A percentile compares a stretch with the other conserved stretches of the same genome.
phyloP scores from a whole-genome alignment of 2,797 vertebrate species.

The Morus bassanus region DNA sequence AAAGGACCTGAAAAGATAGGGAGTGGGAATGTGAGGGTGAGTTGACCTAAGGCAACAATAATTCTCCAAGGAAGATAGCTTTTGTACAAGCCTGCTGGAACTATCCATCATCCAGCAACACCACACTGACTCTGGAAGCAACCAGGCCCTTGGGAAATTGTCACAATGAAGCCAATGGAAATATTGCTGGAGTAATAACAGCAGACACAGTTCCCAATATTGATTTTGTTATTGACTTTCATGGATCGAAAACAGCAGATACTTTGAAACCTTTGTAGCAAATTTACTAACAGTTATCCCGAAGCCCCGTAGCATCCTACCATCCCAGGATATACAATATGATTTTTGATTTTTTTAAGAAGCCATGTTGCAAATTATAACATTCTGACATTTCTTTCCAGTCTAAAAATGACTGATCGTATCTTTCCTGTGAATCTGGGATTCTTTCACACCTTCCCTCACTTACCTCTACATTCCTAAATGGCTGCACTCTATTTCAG shows the following conservation, averaged over 20 bases:
- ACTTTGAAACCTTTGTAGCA: background rate
- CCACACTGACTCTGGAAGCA: background rate
- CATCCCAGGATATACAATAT: background rate
- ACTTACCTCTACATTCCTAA: background rate
- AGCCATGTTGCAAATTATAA: background rate
- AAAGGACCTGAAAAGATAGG: background rate
- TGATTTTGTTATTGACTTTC: background rate
- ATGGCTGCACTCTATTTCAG: background rate
- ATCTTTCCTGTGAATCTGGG: background rate
- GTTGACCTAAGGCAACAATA: background rate
- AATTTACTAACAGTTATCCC: background rate
- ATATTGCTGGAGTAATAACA: background rate
- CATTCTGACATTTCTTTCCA: background rate
- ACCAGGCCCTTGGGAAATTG: background rate
- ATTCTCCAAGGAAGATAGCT: background rate
- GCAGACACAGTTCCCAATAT: background rate
- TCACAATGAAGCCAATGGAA: background rate
- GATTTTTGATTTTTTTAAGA: background rate
- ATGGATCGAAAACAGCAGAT: background rate
- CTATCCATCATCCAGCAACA: background rate
- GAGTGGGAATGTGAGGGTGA: background rate
- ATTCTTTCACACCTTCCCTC: background rate
- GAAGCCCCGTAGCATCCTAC: background rate
- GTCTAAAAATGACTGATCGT: background rate
- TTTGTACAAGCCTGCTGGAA: background rate